Base-by-base conservation (phyloP, 1,140 invertebrate species). In the Drosophila nigrodunni region DNA sequence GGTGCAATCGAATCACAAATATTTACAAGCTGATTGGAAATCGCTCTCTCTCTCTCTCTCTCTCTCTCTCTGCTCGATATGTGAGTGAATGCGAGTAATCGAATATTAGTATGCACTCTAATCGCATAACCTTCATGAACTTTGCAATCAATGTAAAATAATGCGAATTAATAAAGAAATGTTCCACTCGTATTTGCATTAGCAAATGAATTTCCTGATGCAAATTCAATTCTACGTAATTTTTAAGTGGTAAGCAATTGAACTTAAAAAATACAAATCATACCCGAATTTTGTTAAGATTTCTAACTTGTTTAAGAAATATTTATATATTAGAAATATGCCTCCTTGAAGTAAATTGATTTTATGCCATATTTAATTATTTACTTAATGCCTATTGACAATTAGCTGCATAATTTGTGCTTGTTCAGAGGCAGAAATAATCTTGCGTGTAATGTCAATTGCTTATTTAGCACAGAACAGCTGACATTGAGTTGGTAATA, bases 111-210 rank as follows among this genome's bases (percentile, higher is more conserved):
- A 76, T 69, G 73, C 69, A 67, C 35, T 80, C 85, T 88, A 89
- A 88, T 88, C 83, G 67, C 54, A 10, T 77, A 76, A 88, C 85
- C 83, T 72, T 68, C 25, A 15, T 80, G 83, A 88, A 68, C 81
- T 66, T 75, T 47, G 74, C 82, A 80, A 88, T 88, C 83, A 77
- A 79, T 80, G 75, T 55, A 82, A 86, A 87, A 70, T 67, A 77
- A 60, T 74, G 68, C 72, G 37, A 66, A 69, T 46, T 34, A 69
- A 72, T 44, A 70, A 44, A 39, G 21, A 58, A 60, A 52, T 41
- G 7, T 39, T 10, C 13, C 6, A 25, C 46, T 21, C 9, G 7
- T 21, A 47, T 47, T n/a, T 18, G 7, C 34, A 37, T 54, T 83
- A 69, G 64, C 67, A 65, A 73, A 77, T 77, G 67, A 69, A 71